phyloP scores from a whole-genome alignment of 92 coral and sea anemone genomes.

The Zoanthus gigantus region DNA sequence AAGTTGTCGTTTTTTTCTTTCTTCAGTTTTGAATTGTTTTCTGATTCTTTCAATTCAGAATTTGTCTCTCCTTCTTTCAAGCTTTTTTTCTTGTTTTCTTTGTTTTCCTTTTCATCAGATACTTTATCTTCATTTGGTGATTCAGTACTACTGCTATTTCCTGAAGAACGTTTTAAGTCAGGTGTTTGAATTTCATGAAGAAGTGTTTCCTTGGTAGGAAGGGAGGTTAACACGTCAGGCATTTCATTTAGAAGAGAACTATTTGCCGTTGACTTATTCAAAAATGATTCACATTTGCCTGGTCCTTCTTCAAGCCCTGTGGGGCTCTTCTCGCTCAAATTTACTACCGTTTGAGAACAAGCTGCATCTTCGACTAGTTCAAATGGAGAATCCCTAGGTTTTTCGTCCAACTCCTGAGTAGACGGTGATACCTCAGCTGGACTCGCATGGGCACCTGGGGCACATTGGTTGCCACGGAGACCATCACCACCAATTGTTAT shows the following conservation, averaged over 20 bases:
- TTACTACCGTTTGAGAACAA: conserved; percentile 5
- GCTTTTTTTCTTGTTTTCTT: conserved; percentile 50
- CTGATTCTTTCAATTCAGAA: conserved; percentile 41
- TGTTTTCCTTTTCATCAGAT: conserved; percentile 51
- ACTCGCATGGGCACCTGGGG: conserved; percentile 77
- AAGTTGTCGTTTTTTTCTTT: conserved; percentile 40
- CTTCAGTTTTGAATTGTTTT: conserved; percentile 56
- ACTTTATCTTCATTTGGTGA: conserved; percentile 31
- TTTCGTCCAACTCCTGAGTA: background rate
- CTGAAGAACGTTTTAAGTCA: background rate
- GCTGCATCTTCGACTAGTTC: conserved; percentile 1
- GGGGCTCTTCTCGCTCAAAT: conserved; percentile 33
- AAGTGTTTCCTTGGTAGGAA: background rate
- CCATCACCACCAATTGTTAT: conserved; percentile 78
- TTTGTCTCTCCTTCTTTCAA: conserved; percentile 40
- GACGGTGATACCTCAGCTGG: background rate
- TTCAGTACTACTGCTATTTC: conserved; percentile 28
- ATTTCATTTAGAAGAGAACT: conserved; percentile 33
- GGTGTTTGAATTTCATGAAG: background rate
- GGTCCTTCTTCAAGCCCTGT: background rate
- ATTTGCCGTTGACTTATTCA: conserved; percentile 5
- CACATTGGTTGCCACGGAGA: conserved; percentile 83
- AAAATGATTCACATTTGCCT: background rate
- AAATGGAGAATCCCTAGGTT: background rate
- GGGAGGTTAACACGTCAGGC: conserved; percentile 6